Conservation (phyloP, 1,140 invertebrate species). For the Cryptotermes secundus region DNA sequence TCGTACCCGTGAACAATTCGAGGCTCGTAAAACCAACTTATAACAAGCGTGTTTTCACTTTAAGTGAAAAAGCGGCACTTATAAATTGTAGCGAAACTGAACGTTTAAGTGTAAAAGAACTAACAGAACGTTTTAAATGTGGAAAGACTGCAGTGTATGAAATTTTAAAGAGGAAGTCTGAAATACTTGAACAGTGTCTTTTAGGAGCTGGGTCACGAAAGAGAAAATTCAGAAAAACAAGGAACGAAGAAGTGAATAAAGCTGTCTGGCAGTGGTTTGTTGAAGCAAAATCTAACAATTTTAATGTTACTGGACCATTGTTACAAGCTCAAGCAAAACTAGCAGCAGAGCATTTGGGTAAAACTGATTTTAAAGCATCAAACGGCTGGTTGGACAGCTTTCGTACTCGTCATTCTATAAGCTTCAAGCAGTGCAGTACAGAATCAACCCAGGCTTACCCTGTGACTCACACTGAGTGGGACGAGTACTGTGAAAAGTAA, state of each 20-base stretch:
- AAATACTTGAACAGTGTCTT: constrained; percentile 13
- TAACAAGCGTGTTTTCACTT: not conserved
- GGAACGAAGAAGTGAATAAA: constrained; percentile 19
- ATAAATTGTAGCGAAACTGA: constrained; percentile 7
- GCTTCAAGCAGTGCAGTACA: not conserved
- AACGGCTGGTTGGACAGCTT: not conserved
- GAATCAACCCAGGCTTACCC: not conserved
- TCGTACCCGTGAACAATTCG: not conserved
- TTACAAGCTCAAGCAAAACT: constrained; percentile 25
- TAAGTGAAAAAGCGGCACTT: not conserved
- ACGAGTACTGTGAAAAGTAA: not conserved
- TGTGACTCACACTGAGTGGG: not conserved
- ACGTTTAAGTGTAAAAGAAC: not conserved
- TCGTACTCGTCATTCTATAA: not conserved
- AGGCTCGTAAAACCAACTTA: not conserved
- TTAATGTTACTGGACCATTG: not conserved
- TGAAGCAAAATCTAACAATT: not conserved
- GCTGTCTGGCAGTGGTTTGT: constrained; percentile 12
- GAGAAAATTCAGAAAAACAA: not conserved
- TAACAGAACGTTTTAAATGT: not conserved
- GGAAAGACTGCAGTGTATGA: not conserved
- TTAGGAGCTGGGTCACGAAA: not conserved
- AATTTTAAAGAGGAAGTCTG: not conserved
- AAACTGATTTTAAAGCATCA: not conserved
- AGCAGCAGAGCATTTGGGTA: not conserved